A percentile compares a stretch with the other conserved stretches of the same genome.
phyloP scores from a whole-genome alignment of 2,797 vertebrate genomes.

The Typhlichthys subterraneus region DNA sequence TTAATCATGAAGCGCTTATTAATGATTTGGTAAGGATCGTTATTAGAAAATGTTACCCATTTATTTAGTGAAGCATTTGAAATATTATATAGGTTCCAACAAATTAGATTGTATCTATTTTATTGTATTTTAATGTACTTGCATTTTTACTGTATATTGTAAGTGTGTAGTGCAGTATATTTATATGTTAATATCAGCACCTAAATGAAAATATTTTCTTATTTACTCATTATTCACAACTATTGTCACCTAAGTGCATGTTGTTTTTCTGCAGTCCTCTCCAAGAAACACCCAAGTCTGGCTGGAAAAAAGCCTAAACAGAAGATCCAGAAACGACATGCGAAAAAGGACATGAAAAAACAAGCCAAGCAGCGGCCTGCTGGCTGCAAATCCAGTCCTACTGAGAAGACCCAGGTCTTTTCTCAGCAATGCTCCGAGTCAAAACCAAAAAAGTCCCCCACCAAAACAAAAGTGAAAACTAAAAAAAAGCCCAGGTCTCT shows the following conservation, averaged over 20 bases:
- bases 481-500: slow-evolving; percentile 18
- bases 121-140: no score
- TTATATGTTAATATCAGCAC: no score
- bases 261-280: slow-evolving; percentile 2
- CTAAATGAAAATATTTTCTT: no score
- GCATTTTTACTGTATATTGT: no score
- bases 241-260: neutral
- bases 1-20: no score
- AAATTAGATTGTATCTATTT: no score
- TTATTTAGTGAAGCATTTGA: no score
- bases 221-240: no score
- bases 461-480: slow-evolving; percentile 21
- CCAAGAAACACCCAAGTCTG: neutral
- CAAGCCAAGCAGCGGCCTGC: slow-evolving; percentile 19
- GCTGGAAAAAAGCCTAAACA: slow-evolving; percentile 47
- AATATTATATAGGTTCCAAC: no score
- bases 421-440: neutral
- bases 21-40: no score
- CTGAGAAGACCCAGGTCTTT: slow-evolving; percentile 33
- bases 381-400: slow-evolving; percentile 24
- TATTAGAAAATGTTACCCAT: no score
- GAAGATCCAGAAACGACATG: slow-evolving; percentile 36
- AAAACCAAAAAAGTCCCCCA: slow-evolving; percentile 17
- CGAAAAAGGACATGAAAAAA: slow-evolving; percentile 40
- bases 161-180: no score